Percentiles rank a stretch among this genome's conserved stretches.
These are phyloP conservation scores for Andrena flavipes DNA, from an alignment of 2,888 invertebrate species.

Conservation along the genomic window DNA sequence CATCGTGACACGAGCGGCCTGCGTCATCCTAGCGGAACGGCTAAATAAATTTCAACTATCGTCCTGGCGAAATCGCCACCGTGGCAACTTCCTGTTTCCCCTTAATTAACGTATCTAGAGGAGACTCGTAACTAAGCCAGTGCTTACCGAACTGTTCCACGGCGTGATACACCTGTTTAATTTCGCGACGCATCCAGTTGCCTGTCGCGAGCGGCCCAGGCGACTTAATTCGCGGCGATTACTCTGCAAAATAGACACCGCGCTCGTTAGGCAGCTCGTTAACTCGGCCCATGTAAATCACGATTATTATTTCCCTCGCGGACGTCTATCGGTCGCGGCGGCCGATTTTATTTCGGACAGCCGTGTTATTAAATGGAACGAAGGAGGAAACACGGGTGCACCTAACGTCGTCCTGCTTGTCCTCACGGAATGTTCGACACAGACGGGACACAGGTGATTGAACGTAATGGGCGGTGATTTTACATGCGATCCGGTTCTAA, in stretches of 20 bases:
- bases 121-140: constrained; percentile 33
- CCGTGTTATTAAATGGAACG: constrained; percentile 18
- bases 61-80: not conserved
- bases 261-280: constrained; percentile 46
- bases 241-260: constrained; percentile 42
- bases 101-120: constrained; percentile 42
- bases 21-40: not conserved
- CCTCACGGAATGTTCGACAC: not conserved
- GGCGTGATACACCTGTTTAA: constrained; percentile 44
- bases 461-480: constrained; percentile 22
- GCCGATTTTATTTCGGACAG: constrained; percentile 33
- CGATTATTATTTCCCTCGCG: constrained; percentile 33
- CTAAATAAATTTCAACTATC: constrained; percentile 11
- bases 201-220: constrained; percentile 24
- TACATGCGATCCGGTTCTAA: constrained; percentile 13
- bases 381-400: constrained; percentile 15
- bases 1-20: not conserved
- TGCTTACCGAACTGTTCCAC: constrained; percentile 19
- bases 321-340: constrained; percentile 1
- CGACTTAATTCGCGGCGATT: constrained; percentile 50
- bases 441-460: constrained; percentile 23
- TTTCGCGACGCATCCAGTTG: constrained; percentile 42
- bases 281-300: constrained; percentile 44
- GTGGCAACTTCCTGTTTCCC: constrained; percentile 10
- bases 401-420: not conserved